A percentile compares a stretch with the other conserved stretches of the same genome.
Evolutionary conservation across 2,888 invertebrate species (phyloP).

Genomic region (Diarsia brunnea): DNA sequence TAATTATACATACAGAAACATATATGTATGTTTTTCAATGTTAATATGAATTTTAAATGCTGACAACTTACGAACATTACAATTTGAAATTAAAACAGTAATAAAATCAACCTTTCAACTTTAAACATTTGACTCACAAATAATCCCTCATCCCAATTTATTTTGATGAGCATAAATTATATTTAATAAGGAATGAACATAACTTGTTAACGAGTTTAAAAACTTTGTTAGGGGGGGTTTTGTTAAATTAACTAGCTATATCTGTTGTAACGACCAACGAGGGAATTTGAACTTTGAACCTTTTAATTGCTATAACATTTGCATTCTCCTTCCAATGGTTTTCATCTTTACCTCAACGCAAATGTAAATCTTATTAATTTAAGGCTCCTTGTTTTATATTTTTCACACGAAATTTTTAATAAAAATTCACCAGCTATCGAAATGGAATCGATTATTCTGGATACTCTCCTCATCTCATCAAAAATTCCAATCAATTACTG

Average conservation of each 20-base stretch:
- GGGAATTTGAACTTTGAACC: slow-evolving; percentile 29
- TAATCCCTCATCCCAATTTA: slow-evolving; percentile 19
- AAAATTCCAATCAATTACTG: slow-evolving; percentile 57
- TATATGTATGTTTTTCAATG: not conserved
- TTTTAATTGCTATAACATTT: slow-evolving; percentile 36
- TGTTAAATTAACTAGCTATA: slow-evolving; percentile 42
- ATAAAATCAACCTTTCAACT: slow-evolving; percentile 34
- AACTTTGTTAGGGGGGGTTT: slow-evolving; percentile 36
- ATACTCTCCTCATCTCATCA: slow-evolving; percentile 49
- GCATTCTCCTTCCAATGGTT: slow-evolving; percentile 5
- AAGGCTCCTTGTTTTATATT: slow-evolving; percentile 15
- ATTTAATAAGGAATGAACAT: slow-evolving; percentile 38
- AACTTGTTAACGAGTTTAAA: slow-evolving; percentile 57
- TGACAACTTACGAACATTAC: not conserved
- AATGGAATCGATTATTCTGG: slow-evolving; percentile 56
- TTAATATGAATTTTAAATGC: slow-evolving; percentile 5
- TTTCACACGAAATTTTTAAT: slow-evolving; percentile 16
- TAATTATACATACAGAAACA: too few relatives aligned
- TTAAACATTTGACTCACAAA: slow-evolving; percentile 36
- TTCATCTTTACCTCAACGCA: slow-evolving; percentile 20
- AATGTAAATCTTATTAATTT: slow-evolving; percentile 42
- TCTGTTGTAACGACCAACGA: slow-evolving; percentile 36
- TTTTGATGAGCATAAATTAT: slow-evolving; percentile 44
- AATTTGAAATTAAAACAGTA: slow-evolving; percentile 16
- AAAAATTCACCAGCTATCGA: slow-evolving; percentile 28